Evolutionary conservation across 1,140 invertebrate genomes (phyloP), one percentile per base, ranked within the genome.

Genomic region (Oppia nitens): DNA sequence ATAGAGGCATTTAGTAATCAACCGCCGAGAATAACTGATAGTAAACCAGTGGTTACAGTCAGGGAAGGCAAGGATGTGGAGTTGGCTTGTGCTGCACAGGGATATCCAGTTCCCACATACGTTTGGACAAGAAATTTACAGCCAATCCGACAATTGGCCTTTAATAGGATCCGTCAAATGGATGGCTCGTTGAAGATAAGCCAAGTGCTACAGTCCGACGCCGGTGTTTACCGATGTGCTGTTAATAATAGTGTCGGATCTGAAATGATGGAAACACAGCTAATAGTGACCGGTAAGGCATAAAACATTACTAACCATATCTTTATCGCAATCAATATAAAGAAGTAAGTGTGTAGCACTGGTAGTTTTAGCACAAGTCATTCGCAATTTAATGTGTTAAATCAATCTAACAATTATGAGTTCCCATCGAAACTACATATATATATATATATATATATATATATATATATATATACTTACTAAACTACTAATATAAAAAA

Each of bases 31-130:
- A 64, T 66, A 26, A 60, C 60, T 3, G 64, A 66, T 51, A 60
- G 52, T 17, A 57, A 62, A 20, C 40, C 63, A 21, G 58, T 62
- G 1, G 60, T 72, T 21, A 66, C 60, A 25, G 66, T 66, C 6
- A 63, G 62, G 26, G 65, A 69, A 49, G 68, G 70, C 1, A 62
- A 68, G 6, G 64, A 62, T 1, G 63, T 66, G 1, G 71, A 72
- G 60, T 55, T 75, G 2, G 68, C 70, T 6, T 61, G 60, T 24
- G 11, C 45, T 23, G 54, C 54, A 11, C 54, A 57, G 20, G 60
- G 60, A n/a, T 29, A 50, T 56, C 60, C 60, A 23, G 9, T 28
- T 21, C 47, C 54, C 3, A 56, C 27, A 17, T 52, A 51, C 27
- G 32, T 21, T 20, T 61, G 53, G 53, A 74, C 71, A 63, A 11